Evolutionary conservation across 2,797 vertebrate genomes (phyloP).

Genomic region (Balearica regulorum): DNA sequence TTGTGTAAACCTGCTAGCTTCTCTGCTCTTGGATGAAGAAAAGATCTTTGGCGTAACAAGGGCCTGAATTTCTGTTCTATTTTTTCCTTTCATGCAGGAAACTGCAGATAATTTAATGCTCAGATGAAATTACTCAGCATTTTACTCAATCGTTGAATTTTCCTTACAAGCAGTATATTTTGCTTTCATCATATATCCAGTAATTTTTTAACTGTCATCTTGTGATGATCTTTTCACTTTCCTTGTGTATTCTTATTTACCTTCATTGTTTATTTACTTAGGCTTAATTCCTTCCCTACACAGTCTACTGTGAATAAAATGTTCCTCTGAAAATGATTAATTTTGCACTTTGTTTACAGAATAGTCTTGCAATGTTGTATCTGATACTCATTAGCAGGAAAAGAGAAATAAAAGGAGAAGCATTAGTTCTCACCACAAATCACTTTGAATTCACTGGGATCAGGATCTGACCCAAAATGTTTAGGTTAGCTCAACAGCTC

Average conservation of each 20-base stretch:
- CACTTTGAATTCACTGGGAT: not conserved
- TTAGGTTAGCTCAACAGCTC: conserved; percentile 43
- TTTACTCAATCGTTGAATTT: conserved; percentile 15
- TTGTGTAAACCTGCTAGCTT: conserved; percentile 29
- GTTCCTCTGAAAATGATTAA: conserved; percentile 57
- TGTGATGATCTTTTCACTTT: conserved; percentile 7
- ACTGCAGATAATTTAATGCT: conserved; percentile 52
- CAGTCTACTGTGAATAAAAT: conserved; percentile 35
- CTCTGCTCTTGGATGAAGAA: conserved; percentile 37
- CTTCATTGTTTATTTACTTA: conserved; percentile 47
- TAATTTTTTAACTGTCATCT: not conserved
- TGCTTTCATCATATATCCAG: not conserved
- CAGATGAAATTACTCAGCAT: conserved; percentile 65
- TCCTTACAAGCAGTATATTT: not conserved
- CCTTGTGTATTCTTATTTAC: conserved; percentile 14
- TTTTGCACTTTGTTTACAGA: conserved; percentile 59
- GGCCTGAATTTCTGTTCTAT: conserved; percentile 23
- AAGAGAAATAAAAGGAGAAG: conserved; percentile 50
- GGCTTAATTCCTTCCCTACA: conserved; percentile 3
- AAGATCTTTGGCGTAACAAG: conserved; percentile 26
- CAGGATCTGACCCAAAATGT: conserved; percentile 25
- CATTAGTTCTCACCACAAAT: conserved; percentile 36
- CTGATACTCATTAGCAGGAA: conserved; percentile 56
- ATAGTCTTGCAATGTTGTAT: conserved; percentile 45
- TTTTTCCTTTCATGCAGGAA: conserved; percentile 46